phyloP scores from a whole-genome alignment of 2,888 invertebrate genomes.

The Pachliopta kotzebuea region DNA sequence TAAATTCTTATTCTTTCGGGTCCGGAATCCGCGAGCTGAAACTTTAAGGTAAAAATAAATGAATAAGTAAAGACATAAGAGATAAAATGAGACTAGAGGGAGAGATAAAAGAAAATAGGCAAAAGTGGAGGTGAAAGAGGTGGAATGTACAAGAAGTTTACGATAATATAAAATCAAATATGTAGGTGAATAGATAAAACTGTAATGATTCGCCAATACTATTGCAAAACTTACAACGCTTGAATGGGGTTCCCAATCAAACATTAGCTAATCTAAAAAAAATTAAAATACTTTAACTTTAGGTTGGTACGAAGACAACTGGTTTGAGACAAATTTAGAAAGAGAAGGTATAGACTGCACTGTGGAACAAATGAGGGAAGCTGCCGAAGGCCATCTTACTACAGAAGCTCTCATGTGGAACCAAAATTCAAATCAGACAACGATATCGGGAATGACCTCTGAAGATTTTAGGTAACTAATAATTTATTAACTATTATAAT shows the following conservation, averaged over 20 bases:
- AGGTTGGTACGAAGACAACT: constrained; percentile 99
- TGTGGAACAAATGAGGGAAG: constrained; percentile 94
- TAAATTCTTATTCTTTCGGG: not conserved
- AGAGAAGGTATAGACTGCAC: constrained; percentile 95
- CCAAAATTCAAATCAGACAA: constrained; percentile 93
- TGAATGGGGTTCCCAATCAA: too few relatives aligned
- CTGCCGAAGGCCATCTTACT: constrained; percentile 98
- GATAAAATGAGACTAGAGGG: too few relatives aligned
- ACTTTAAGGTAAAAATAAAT: too few relatives aligned
- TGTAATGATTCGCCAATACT: too few relatives aligned
- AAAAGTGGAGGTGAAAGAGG: too few relatives aligned
- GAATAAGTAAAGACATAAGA: too few relatives aligned
- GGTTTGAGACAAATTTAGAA: constrained; percentile 95
- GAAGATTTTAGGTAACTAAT: constrained; percentile 88
- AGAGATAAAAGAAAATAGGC: too few relatives aligned
- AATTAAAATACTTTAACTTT: not conserved
- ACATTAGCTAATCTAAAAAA: not conserved
- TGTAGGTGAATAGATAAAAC: too few relatives aligned
- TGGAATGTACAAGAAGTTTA: too few relatives aligned
- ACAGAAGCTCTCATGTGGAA: constrained; percentile 99
- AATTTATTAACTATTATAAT: not conserved
- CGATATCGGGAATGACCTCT: constrained; percentile 97
- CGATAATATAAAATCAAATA: too few relatives aligned
- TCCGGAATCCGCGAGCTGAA: too few relatives aligned
- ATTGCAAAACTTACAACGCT: too few relatives aligned